Base-by-base conservation (phyloP, 2,797 vertebrate species). In the Myripristis jacobus region DNA sequence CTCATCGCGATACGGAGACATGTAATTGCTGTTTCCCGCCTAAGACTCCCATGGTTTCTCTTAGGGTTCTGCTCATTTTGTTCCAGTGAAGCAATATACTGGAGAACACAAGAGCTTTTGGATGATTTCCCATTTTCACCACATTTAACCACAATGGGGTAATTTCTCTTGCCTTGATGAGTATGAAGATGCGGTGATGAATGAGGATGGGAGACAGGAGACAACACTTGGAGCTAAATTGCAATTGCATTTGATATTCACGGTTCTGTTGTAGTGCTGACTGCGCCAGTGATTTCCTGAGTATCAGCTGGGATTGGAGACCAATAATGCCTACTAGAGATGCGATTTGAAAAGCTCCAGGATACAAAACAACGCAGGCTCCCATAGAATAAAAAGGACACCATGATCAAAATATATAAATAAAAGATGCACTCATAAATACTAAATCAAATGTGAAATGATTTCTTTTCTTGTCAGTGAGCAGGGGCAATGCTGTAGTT, bases 381-480 rank as follows among this genome's bases (percentile, higher is more conserved):
- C 34, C n/a, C 0, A 25, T 68, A 2, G 70, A 73, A 66, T 57
- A 70, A 84, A 87, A 80, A 12, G 22, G 31, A 72, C 11, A 62
- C 68, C 52, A 59, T 90, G 83, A 88, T 88, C 70, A 81, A 84
- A 85, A 90, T 80, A 87, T 83, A 88, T 81, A 83, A 88, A 87
- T 80, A 87, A 88, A 71, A 59, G 29, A 46, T 64, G 70, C 31
- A 1, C 77, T 88, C 81, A 89, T 88, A 86, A 90, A 91, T 89
- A 86, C 73, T 74, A 81, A 88, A 92, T 89, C 85, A 88, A 90
- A 91, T 85, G 83, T 87, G 88, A 90, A 86, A 87, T 82, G 53
- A 88, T 85, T 89, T 86, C 8, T 82, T 86, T 88, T 87, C 76
- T 87, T 79, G 81, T 85, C 63, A 46, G 61, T 60, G 80, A 80